phyloP scores from a whole-genome alignment of 2,888 invertebrate species.

The Mythimna ferrago region DNA sequence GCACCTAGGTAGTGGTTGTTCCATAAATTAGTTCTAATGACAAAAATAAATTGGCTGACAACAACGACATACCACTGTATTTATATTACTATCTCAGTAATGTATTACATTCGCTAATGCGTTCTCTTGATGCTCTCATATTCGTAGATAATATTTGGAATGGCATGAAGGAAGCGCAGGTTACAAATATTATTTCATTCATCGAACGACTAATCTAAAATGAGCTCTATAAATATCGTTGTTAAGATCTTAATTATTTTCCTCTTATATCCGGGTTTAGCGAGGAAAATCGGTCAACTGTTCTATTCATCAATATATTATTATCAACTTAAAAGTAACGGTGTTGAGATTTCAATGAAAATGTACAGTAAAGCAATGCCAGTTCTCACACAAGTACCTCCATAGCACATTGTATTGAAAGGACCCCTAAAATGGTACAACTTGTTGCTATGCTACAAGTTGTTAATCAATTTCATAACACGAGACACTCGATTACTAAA shows the following conservation, averaged over 20 bases:
- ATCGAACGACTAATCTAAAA: slow-evolving; percentile 27
- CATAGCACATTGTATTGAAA: slow-evolving; percentile 29
- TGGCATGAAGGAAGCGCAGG: slow-evolving; percentile 36
- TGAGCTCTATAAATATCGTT: slow-evolving; percentile 15
- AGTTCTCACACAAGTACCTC: slow-evolving; percentile 10
- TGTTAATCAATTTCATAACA: slow-evolving; percentile 37
- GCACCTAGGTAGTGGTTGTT: background rate
- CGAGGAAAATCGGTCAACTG: slow-evolving; percentile 45
- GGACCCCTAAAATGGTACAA: slow-evolving; percentile 40
- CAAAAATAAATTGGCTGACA: slow-evolving; percentile 34
- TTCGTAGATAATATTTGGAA: slow-evolving; percentile 44
- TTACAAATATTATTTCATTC: slow-evolving; percentile 44
- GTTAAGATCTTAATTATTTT: slow-evolving; percentile 21
- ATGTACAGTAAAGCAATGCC: slow-evolving; percentile 37
- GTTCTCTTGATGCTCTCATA: slow-evolving; percentile 44
- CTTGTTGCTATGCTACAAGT: slow-evolving; percentile 46
- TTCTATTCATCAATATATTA: slow-evolving; percentile 41
- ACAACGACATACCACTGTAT: slow-evolving; percentile 31
- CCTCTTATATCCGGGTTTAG: slow-evolving; percentile 10
- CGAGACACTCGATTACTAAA: slow-evolving; percentile 23
- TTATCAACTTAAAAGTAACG: slow-evolving; percentile 38
- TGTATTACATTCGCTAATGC: slow-evolving; percentile 52
- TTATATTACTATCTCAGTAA: slow-evolving; percentile 39
- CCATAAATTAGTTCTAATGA: slow-evolving; percentile 9
- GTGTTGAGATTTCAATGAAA: slow-evolving; percentile 34